Base-by-base conservation (phyloP, 2,797 vertebrate species). In the Huso huso region DNA sequence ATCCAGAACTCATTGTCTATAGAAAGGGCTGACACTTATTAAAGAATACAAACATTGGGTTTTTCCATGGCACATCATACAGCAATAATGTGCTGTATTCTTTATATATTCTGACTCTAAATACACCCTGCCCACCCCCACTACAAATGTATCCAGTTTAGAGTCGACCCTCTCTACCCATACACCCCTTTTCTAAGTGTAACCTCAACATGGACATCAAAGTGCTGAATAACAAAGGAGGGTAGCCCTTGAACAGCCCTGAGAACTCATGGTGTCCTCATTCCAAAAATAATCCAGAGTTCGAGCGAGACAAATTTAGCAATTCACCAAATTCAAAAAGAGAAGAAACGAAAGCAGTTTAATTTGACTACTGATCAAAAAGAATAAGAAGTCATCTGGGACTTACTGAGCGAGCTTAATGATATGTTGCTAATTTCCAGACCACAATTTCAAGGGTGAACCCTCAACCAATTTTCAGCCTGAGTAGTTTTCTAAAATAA, bases 401-500 rank as follows among this genome's bases (percentile, higher is more conserved):
- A 83, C 81, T 81, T 82, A 81, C 69, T 71, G 68, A 63, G 72
- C 48, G 57, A 8, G 65, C 72, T 82, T 76, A 73, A 69, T 62
- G 62, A 75, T 68, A 63, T 62, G 71, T 74, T 76, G 74, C 75
- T 68, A 71, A 74, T 74, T 69, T 76, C 70, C 72, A 74, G 82
- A 79, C 80, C 77, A 78, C 81, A 82, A 84, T 78, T 84, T 79
- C 69, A 76, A 76, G 67, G 67, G 70, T 10, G 11, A 55, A 66
- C 61, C 23, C 23, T 67, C 15, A 12, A 49, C 60, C 67, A 67
- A 87, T 87, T 86, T 89, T 89, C 84, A 85, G 85, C 83, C 72
- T 76, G 83, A 87, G 79, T 81, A 79, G 70, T 77, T 86, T 83
- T 78, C 85, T 77, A 80, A 77, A 87, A 85, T 81, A 73, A 82